phyloP scores from a whole-genome alignment of 1,140 invertebrate genomes.

The Trissolcus basalis region DNA sequence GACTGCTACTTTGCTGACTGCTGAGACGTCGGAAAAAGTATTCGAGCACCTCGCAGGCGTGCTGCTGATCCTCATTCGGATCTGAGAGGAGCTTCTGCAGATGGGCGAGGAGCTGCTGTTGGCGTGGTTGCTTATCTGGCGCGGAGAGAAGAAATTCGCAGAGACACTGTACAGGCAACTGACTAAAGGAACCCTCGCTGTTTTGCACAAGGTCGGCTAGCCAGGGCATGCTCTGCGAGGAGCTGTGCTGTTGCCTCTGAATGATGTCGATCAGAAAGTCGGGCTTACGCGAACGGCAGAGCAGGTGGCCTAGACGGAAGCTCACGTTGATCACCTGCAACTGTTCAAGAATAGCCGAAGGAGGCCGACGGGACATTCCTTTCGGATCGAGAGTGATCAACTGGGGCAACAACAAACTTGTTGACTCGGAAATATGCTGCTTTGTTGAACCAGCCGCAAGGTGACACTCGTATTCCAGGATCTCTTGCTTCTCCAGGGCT shows the following conservation, averaged over 20 bases:
- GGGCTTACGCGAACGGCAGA: conserved; percentile 92
- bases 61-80: conserved; percentile 78
- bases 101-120: conserved; percentile 87
- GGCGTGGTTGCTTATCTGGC: conserved; percentile 81
- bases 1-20: conserved; percentile 85
- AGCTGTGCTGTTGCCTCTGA: conserved; percentile 85
- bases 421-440: conserved; percentile 92
- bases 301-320: conserved; percentile 88
- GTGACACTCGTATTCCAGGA: conserved; percentile 95
- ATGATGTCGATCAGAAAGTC: conserved; percentile 96
- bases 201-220: conserved; percentile 95
- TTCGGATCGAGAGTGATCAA: conserved; percentile 87
- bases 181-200: conserved; percentile 89
- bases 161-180: conserved; percentile 95
- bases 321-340: conserved; percentile 84
- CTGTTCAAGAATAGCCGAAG: conserved; percentile 85
- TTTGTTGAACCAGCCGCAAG: conserved; percentile 91
- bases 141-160: conserved; percentile 94
- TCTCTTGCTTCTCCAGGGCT: conserved; percentile 86
- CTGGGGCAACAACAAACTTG: conserved; percentile 89
- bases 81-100: conserved; percentile 82
- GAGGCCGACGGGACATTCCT: conserved; percentile 87
- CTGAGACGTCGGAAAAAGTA: conserved; percentile 92
- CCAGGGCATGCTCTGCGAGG: conserved; percentile 97
- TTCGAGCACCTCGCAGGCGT: conserved; percentile 89